Base-by-base conservation (phyloP, 2,797 vertebrate genomes). In the Pelochelys cantorii region DNA sequence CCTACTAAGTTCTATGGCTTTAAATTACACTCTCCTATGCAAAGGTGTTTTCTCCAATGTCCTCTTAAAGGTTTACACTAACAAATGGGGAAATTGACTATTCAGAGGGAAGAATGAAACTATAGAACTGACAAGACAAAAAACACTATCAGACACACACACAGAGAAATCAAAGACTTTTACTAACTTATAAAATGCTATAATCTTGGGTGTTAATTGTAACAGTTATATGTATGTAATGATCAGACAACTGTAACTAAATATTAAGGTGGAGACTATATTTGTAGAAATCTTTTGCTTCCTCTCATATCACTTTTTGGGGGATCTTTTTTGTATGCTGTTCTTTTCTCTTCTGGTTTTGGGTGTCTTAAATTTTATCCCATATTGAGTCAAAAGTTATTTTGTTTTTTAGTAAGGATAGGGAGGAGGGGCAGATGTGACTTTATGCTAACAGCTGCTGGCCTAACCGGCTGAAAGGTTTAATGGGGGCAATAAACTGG, bases 291-390 rank as follows among this genome's bases (percentile, higher is more conserved):
- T 4, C 54, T 14, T 77, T n/a, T 3, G 52, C 53, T 60, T 62
- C 2, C 17, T 9, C 15, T 55, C 15, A 12, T 31, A 22, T 9
- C 80, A 27, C 23, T 29, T 11, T 29, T 55, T 34, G 27, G 23
- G 34, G 3, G 29, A 14, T 2, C n/a, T 7, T 62, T n/a, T 31
- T 68, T 68, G 1, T 42, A 1, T 81, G 48, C 60, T 5, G 53
- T 54, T 25, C n/a, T 77, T 2, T 2, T 4, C 7, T 31, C 17
- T 7, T 54, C 37, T 14, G 27, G 53, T 20, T 34, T 7, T 74
- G 78, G 3, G 18, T 2, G 55, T 1, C 17, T 48, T 6, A 2
- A 13, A 55, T 0, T 42, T 75, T 23, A 2, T 3, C 9, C 3
- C 3, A 2, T 37, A 27, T 3, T 1, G 29, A 2, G 0, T 55